phyloP scores from a whole-genome alignment of 2,113 vertebrate species.

The Nycticryphes semicollaris region DNA sequence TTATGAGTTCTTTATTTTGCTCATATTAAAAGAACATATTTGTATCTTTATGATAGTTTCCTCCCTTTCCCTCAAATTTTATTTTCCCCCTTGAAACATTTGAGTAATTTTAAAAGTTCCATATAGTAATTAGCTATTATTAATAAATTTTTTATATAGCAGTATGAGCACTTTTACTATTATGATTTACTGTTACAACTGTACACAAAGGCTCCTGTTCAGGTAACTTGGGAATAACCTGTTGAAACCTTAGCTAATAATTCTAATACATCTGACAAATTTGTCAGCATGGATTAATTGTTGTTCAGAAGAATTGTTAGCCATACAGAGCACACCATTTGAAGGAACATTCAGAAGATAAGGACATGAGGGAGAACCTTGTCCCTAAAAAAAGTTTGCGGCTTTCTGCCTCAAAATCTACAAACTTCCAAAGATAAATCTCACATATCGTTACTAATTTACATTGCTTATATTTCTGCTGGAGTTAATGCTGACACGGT shows the following conservation, averaged over 20 bases:
- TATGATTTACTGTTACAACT: slow-evolving; percentile 17
- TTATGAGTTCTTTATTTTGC: background rate
- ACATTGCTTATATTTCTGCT: background rate
- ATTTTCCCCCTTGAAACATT: background rate
- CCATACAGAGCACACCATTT: background rate
- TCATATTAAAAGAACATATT: background rate
- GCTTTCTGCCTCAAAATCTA: background rate
- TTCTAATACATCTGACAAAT: slow-evolving; percentile 2
- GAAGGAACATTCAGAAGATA: background rate
- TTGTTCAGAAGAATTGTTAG: slow-evolving; percentile 14
- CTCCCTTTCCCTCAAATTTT: background rate
- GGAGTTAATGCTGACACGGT: background rate
- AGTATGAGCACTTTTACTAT: background rate
- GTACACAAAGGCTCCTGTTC: background rate
- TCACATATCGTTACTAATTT: background rate
- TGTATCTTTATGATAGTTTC: background rate
- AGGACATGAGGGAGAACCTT: background rate
- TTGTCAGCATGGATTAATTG: slow-evolving; percentile 23
- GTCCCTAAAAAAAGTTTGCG: background rate
- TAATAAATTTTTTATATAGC: background rate
- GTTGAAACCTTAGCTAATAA: slow-evolving; percentile 41
- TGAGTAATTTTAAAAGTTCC: background rate
- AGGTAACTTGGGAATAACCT: background rate
- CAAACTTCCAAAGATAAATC: background rate
- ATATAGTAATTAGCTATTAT: background rate